Conservation (phyloP, 2,797 vertebrate species). For the Centroberyx gerrardi region DNA sequence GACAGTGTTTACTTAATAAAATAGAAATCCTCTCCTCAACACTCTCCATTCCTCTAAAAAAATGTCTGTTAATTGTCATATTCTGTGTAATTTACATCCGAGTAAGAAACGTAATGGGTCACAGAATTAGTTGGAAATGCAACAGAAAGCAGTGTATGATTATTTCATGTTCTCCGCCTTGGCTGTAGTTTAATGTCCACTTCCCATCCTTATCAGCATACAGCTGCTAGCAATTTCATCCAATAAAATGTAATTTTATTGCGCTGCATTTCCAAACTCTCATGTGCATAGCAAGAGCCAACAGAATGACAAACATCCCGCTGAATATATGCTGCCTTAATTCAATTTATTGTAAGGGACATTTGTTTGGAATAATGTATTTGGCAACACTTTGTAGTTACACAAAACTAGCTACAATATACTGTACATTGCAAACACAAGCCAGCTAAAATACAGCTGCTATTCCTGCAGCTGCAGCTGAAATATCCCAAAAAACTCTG, state of each 20-base stretch:
- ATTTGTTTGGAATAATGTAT: conserved; percentile 5
- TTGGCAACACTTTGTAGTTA: background rate
- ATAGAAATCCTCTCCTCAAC: background rate
- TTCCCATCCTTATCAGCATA: background rate
- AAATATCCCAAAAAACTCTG: background rate
- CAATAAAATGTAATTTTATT: conserved; percentile 21
- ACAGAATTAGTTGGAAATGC: background rate
- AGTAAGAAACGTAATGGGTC: background rate
- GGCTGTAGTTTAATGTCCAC: background rate
- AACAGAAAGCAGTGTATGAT: background rate
- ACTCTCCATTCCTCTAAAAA: background rate
- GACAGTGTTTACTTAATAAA: background rate
- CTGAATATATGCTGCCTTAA: conserved; percentile 29
- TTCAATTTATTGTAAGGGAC: conserved; percentile 27
- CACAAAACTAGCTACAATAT: too few relatives aligned
- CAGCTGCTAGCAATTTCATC: conserved; percentile 33
- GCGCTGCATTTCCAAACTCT: conserved; percentile 24
- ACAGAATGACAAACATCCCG: conserved; percentile 19
- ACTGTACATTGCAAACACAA: background rate
- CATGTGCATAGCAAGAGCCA: conserved; percentile 14
- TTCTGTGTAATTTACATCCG: background rate
- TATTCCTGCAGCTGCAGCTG: background rate
- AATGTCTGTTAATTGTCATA: background rate
- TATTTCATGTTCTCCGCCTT: conserved; percentile 1
- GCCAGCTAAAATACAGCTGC: background rate